A percentile compares a stretch with the other conserved stretches of the same genome.
Evolutionary conservation across 1,140 invertebrate species (phyloP).

Genomic region (Holotrichia oblita): DNA sequence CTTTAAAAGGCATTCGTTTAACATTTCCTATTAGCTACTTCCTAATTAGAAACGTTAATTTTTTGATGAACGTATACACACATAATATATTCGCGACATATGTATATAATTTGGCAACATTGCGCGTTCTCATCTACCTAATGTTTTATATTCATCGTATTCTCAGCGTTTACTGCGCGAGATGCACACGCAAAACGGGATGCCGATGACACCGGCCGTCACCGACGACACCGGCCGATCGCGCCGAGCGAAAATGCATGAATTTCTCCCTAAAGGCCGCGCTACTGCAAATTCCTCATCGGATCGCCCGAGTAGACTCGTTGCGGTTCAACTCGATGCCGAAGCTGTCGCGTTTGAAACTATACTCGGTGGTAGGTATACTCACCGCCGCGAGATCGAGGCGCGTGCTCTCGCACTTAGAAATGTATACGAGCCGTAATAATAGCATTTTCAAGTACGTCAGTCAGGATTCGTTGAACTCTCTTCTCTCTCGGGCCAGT

Average conservation of each 20-base stretch:
- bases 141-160: not conserved
- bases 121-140: not conserved
- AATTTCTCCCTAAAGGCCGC: too few relatives aligned
- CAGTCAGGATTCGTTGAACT: slow-evolving; percentile 16
- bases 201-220: not conserved
- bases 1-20: too few relatives aligned
- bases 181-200: not conserved
- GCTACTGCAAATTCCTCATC: too few relatives aligned
- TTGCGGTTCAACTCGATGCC: too few relatives aligned
- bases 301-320: too few relatives aligned
- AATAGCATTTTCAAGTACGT: slow-evolving; percentile 17
- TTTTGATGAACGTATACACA: not conserved
- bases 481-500: not conserved
- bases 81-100: not conserved
- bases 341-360: too few relatives aligned
- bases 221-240: not conserved
- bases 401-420: slow-evolving; percentile 9
- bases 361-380: too few relatives aligned
- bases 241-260: too few relatives aligned
- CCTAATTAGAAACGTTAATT: not conserved
- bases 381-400: not conserved
- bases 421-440: not conserved
- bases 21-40: not conserved
- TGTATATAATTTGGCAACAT: not conserved
- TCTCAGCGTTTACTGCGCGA: not conserved